Evolutionary conservation across 35 echinoderm and acorn worm species (phyloP), one percentile per base, ranked within the genome.

Genomic region (Diadema setosum): DNA sequence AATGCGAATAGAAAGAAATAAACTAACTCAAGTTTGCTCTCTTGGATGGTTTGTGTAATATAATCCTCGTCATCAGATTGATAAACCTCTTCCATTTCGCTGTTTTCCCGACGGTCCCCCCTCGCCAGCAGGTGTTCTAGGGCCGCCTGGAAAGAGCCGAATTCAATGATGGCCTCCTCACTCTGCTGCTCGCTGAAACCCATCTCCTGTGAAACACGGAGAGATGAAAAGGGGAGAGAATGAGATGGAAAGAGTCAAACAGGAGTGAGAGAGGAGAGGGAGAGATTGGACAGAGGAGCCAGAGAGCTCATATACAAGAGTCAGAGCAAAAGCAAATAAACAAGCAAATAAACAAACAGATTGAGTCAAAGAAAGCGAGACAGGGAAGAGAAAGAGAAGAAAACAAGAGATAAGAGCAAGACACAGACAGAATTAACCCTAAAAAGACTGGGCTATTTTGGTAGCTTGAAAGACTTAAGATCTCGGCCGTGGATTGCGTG

Each of bases 191-290:
- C 70, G 45, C 69, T 73, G 39, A 99, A 99, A 29, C 96, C 96
- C 96, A 99, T 99, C 52, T 99, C 96, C 96, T 99, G 75, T 6
- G 81, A 81, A n/a, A n/a, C n/a, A n/a, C n/a, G n/a, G n/a, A n/a
- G n/a, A n/a, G 3, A 42, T 70, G 9, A n/a, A n/a, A n/a, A n/a
- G n/a, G n/a, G n/a, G n/a, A n/a, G n/a, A n/a, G n/a, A n/a, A n/a
- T n/a, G 21, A 57, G 50, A 57, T 57, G 12, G 50, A 57, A 14
- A 14, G 50, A 57, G 12, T n/a, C n/a, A n/a, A n/a, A n/a, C n/a
- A n/a, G 70, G 1, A 29, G 11, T 16, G 0, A 35, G 25, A n/a
- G 23, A 29, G 25, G 23, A 14, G 65, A 0, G 15, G 15, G 33
- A 70, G 23, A 15, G 65, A 70, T 0, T 16, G 25, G 33, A 15